Evolutionary conservation across 2,888 invertebrate species (phyloP), one percentile per base, ranked within the genome.

Genomic region (Drosophila atroscutellata): DNA sequence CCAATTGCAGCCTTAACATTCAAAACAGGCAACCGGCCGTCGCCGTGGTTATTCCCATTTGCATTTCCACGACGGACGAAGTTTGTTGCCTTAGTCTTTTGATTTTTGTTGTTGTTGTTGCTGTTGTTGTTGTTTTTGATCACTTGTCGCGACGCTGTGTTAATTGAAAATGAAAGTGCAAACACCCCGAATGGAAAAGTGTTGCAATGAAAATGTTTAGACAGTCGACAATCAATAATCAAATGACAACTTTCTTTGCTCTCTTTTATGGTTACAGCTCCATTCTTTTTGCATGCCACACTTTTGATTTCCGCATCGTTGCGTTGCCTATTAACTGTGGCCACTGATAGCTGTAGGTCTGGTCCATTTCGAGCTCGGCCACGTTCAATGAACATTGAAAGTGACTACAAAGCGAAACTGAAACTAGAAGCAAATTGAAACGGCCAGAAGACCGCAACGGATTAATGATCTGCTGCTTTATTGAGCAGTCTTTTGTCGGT

Each of bases 161-260:
- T 80, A 80, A 88, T 86, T 88, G 86, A 88, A 88, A 88, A 86
- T 77, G 90, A 88, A 88, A 88, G 88, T 86, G 83, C 81, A 82
- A 80, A 81, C 67, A 81, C 47, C 54, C 42, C 39, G 52, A 60
- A 59, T 58, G 62, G 60, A 77, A 83, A 83, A 80, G 37, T 67
- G 57, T 67, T 61, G 67, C 70, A 79, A 67, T 84, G 72, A 80
- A 82, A 85, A 83, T 72, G 72, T 74, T 65, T 70, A 50, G 54
- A 64, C 28, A 52, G 55, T 56, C 39, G 60, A 42, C 65, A 62
- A 80, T 82, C 78, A 79, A 79, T 86, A 83, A 83, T 81, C 65
- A 76, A 83, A 65, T 80, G 61, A 77, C 59, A 64, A 73, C 79
- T 80, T 80, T 79, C 79, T 58, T 74, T 63, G 54, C 42, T 60